Conservation (phyloP, 2,888 invertebrate genomes). For the Dilophus febrilis region DNA sequence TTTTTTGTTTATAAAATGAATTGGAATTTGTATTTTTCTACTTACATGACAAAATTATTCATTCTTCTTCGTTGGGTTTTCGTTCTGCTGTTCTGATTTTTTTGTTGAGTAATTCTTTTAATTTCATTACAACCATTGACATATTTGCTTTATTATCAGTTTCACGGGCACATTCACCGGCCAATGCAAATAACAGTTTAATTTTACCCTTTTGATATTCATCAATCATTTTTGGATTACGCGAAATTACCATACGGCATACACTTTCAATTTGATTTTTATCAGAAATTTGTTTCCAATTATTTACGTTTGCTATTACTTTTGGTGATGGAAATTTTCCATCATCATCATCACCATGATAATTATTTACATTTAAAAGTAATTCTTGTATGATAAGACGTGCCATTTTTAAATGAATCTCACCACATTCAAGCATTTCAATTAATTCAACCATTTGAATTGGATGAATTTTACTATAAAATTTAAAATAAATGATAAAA, state of each 20-base stretch:
- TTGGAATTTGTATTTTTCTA: no score
- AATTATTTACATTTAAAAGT: no score
- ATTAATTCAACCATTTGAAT: conserved; percentile 42
- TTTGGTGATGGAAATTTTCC: conserved; percentile 27
- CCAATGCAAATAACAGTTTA: conserved; percentile 47
- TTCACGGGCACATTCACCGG: conserved; percentile 40
- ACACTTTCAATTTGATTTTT: conserved; percentile 37
- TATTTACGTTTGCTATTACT: conserved; percentile 40
- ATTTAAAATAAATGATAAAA: no score
- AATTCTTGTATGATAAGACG: conserved; percentile 35
- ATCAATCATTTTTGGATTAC: conserved; percentile 47
- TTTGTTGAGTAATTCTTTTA: conserved; percentile 43
- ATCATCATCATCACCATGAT: no score
- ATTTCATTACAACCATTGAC: conserved; percentile 38
- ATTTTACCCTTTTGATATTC: conserved; percentile 51
- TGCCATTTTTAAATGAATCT: conserved; percentile 44
- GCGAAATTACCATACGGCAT: conserved; percentile 42
- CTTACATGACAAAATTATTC: no score
- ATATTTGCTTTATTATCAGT: conserved; percentile 50
- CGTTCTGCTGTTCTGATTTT: no score
- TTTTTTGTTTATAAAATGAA: no score
- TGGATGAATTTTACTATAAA: conserved; percentile 32
- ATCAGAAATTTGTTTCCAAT: conserved; percentile 48
- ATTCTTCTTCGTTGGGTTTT: no score
- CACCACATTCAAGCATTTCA: conserved; percentile 38